Evolutionary conservation across 2,113 vertebrate species (phyloP), one percentile per base, ranked within the genome.

Genomic region (Hemiprocne comata): DNA sequence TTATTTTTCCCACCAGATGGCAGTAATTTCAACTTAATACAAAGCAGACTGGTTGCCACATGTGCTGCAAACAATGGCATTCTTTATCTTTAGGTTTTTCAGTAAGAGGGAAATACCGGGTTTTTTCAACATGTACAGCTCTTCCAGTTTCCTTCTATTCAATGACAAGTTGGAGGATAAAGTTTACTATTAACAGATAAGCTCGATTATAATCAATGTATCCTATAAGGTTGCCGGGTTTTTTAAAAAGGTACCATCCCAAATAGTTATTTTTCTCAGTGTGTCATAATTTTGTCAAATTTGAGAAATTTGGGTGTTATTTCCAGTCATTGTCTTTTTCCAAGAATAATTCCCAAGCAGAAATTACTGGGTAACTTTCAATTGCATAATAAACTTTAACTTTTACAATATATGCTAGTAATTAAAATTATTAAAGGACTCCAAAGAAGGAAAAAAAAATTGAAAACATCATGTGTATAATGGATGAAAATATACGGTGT

Each of bases 1-100:
- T 36, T 46, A 12, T 46, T 86, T 95, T 77, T 31, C 38, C 98
- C 98, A 98, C 98, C 97, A 98, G 98, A 97, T 98, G 98, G 98
- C 98, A 98, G 92, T 97, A 97, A 96, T 53, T 92, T 87, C 98
- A 98, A 97, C 38, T 98, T 96, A 97, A 98, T 98, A 92, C 42
- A 93, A 87, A 75, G 70, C 25, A n/a, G 82, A 78, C 85, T n/a
- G 84, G 69, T 73, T 70, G 91, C 85, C 92, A 75, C 83, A 91
- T 29, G 82, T 62, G 10, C 46, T 11, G 80, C 57, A 79, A 85
- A 97, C 95, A 98, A 97, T 95, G 83, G 61, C 66, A 81, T 72
- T 60, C 66, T 77, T 83, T 85, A 50, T 86, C 44, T 76, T 67
- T 79, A n/a, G 55, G 40, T 1, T 66, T 97, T 95, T 48, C 70